A percentile compares a stretch with the other conserved stretches of the same genome.
Evolutionary conservation across 2,113 vertebrate species (phyloP).

Genomic region (Acrocephalus kingi): DNA sequence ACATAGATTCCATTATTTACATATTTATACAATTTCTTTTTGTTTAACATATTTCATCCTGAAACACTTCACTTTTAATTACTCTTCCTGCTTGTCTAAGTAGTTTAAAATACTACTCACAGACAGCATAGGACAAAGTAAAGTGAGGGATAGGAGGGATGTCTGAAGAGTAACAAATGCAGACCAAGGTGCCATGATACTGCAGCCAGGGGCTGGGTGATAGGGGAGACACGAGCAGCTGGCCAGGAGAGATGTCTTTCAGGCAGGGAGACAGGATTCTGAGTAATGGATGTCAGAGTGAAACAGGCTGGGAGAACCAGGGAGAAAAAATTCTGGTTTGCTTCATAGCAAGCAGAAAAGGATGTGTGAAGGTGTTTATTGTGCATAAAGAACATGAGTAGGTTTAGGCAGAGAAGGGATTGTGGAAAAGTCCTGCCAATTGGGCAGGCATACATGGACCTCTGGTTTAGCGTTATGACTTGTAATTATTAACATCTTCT

Average conservation of each 20-base stretch:
- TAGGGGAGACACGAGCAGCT: not conserved
- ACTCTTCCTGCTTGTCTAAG: slow-evolving; percentile 15
- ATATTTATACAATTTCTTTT: slow-evolving; percentile 20
- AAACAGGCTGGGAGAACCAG: not conserved
- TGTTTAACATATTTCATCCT: not conserved
- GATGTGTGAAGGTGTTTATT: not conserved
- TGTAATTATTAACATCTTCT: not conserved
- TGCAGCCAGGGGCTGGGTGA: not conserved
- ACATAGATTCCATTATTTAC: slow-evolving; percentile 37
- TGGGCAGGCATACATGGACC: rapidly evolving
- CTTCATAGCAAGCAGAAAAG: not conserved
- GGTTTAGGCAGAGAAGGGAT: not conserved
- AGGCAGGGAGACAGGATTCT: not conserved
- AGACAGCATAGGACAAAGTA: not conserved
- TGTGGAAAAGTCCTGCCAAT: not conserved
- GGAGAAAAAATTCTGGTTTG: not conserved
- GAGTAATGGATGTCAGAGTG: not conserved
- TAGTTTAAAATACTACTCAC: not conserved
- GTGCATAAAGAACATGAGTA: not conserved
- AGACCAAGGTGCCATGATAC: not conserved
- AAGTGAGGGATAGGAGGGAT: not conserved
- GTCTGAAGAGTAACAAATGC: not conserved
- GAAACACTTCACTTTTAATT: slow-evolving; percentile 9
- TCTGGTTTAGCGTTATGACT: not conserved
- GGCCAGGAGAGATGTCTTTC: not conserved